phyloP scores from a whole-genome alignment of 2,888 invertebrate genomes.

The Erynnis tages region DNA sequence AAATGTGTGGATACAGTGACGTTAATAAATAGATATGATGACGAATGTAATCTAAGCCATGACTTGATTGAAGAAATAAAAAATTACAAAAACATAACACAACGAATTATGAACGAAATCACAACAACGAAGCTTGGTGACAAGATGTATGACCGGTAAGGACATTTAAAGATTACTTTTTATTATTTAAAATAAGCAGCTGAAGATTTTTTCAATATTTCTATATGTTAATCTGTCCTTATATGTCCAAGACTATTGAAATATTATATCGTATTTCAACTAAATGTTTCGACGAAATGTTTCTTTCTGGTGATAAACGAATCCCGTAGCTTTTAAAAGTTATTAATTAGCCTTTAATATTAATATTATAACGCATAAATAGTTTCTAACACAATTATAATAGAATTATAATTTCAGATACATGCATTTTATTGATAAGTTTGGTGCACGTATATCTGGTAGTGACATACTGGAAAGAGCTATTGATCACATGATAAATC shows the following conservation, averaged over 20 bases:
- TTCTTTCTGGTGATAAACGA: no score
- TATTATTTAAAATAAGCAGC: no score
- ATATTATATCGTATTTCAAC: no score
- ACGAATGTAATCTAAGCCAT: constrained; percentile 2
- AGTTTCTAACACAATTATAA: background rate
- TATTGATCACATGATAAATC: constrained; percentile 83
- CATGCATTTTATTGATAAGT: constrained; percentile 65
- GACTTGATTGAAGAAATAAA: constrained; percentile 74
- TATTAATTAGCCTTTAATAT: no score
- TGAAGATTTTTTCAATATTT: no score
- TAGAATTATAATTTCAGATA: constrained; percentile 44
- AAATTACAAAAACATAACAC: constrained; percentile 70
- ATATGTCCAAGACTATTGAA: no score
- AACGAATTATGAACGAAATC: constrained; percentile 70
- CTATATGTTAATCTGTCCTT: no score
- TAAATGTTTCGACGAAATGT: no score
- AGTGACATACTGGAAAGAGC: constrained; percentile 82
- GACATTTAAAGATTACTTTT: background rate
- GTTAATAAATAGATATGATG: constrained; percentile 1
- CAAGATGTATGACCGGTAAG: constrained; percentile 74
- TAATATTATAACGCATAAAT: background rate
- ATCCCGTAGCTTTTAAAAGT: no score
- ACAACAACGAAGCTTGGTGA: constrained; percentile 64
- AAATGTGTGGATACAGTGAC: constrained; percentile 9
- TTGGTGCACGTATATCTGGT: constrained; percentile 84